Base-by-base conservation (phyloP, 2,797 vertebrate genomes). In the Allobates femoralis region DNA sequence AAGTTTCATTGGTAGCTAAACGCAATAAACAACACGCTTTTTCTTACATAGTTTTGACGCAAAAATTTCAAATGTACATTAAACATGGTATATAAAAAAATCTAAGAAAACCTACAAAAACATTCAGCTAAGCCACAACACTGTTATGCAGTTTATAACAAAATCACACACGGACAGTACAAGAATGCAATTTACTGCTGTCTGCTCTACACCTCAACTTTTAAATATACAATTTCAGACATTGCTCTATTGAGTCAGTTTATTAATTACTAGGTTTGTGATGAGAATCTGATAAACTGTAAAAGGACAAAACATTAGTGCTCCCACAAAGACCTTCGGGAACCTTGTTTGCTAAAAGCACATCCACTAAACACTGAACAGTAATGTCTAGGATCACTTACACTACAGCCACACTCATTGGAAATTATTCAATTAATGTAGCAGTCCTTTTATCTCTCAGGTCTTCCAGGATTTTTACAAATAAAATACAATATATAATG, bases 381-480 rank as follows among this genome's bases (percentile, higher is more conserved):
- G 91, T 90, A 93, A 94, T 93, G 90, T 91, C 90, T 92, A 92
- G 92, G 92, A 93, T 93, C 92, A 93, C 91, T 93, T 92, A 92
- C 89, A 92, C 92, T 92, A 89, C 90, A 92, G 91, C 89, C 89
- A 90, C 86, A 90, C 90, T 92, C 92, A 93, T 90, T 92, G 92
- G 92, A 91, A 93, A 92, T 92, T 93, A 92, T 93, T 91, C 89
- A 92, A 93, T 93, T 92, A 91, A 93, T 92, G 89, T 86, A 91
- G 91, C 89, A 91, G 89, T 91, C 92, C 91, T 77, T 89, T 90
- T 91, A 90, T 88, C 83, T 83, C 89, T 84, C 90, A 89, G 51
- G 87, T 89, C 90, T 89, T 90, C 32, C 30, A 92, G 85, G 64
- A 78, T 58, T 26, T 67, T 77, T 37, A 83, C 80, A 83, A 78